Evolutionary conservation across 2,888 invertebrate species (phyloP).

Genomic region (Cerceris ruficornis): DNA sequence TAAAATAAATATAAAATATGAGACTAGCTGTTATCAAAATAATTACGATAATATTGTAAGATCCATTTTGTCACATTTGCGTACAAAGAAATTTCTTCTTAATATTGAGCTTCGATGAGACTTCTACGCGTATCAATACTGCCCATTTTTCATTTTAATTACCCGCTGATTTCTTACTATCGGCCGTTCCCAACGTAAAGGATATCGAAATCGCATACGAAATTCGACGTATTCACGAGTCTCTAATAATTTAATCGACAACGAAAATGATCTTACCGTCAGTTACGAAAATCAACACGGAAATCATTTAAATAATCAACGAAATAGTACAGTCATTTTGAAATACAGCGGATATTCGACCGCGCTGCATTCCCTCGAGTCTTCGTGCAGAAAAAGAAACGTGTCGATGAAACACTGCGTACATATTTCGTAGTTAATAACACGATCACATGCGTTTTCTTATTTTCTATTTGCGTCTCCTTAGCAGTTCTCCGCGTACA

Average conservation of each 20-base stretch:
- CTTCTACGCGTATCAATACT: conserved; percentile 40
- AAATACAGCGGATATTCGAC: conserved; percentile 8
- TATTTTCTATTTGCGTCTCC: conserved; percentile 4
- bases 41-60: conserved; percentile 52
- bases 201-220: not conserved
- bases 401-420: conserved; percentile 13
- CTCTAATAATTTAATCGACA: no score
- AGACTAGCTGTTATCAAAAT: conserved; percentile 78
- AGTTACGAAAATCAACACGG: no score
- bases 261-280: not conserved
- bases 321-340: not conserved
- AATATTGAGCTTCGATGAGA: conserved; percentile 49
- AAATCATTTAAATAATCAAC: not conserved
- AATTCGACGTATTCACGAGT: no score
- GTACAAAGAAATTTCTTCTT: conserved; percentile 28
- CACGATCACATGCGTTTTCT: conserved; percentile 33
- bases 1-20: conserved; percentile 68
- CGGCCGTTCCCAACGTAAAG: conserved; percentile 4
- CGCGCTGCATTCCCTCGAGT: not conserved
- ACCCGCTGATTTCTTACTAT: conserved; percentile 2
- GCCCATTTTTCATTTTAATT: conserved; percentile 31
- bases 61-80: conserved; percentile 29
- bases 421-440: conserved; percentile 22
- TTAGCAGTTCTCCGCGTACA: conserved; percentile 3
- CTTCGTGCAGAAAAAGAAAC: conserved; percentile 23